phyloP scores from a whole-genome alignment of 1,140 invertebrate genomes.

The Ceratitis capitata region DNA sequence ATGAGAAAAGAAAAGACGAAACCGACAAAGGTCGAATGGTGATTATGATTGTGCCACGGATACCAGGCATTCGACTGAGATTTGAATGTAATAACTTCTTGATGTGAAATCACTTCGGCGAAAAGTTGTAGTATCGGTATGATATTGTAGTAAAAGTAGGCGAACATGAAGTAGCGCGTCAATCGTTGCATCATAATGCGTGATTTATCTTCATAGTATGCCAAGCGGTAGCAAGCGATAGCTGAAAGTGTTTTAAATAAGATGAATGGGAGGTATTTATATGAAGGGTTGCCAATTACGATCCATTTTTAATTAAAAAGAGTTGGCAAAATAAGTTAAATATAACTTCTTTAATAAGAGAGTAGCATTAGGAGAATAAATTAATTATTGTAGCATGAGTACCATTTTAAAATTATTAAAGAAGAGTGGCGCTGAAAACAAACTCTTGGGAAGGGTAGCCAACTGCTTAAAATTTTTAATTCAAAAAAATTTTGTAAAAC shows the following conservation, averaged over 20 bases:
- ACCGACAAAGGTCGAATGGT: slow-evolving; percentile 3
- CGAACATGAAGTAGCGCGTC: slow-evolving; percentile 46
- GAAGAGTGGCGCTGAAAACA: no score
- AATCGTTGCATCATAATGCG: slow-evolving; percentile 45
- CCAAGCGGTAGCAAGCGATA: slow-evolving; percentile 42
- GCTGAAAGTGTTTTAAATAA: no score
- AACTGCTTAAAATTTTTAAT: no score
- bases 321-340: no score
- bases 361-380: no score
- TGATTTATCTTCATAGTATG: slow-evolving; percentile 47
- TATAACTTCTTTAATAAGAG: no score
- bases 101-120: slow-evolving; percentile 44
- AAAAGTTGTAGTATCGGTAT: slow-evolving; percentile 47
- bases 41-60: slow-evolving; percentile 49
- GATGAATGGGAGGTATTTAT: no score
- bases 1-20: slow-evolving; percentile 45
- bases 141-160: slow-evolving; percentile 50
- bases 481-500: no score
- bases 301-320: neutral
- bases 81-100: slow-evolving; percentile 43
- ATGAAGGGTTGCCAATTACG: neutral
- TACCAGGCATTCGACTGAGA: slow-evolving; percentile 57
- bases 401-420: no score
- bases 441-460: no score
- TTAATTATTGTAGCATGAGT: no score